phyloP scores from a whole-genome alignment of 2,113 vertebrate species.

The Amazona vittata region DNA sequence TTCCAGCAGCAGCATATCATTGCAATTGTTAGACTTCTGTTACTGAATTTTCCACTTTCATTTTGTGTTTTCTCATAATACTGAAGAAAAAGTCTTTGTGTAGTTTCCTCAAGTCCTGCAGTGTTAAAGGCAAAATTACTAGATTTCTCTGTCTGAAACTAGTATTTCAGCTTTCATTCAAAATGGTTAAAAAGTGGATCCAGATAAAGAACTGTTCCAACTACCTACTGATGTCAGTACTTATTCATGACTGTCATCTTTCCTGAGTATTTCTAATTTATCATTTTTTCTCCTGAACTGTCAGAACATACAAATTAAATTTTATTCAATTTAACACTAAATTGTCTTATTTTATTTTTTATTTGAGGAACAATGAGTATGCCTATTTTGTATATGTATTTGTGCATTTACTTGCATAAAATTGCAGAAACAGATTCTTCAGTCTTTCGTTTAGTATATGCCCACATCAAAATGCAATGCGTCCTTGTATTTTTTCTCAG shows the following conservation, averaged over 20 bases:
- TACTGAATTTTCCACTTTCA: not conserved
- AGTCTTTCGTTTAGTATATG: not conserved
- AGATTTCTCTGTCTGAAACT: not conserved
- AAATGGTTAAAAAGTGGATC: not conserved
- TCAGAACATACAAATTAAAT: not conserved
- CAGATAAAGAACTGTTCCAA: not conserved
- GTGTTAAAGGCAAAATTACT: not conserved
- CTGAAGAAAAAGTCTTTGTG: not conserved
- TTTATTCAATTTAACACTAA: not conserved
- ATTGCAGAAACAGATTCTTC: not conserved
- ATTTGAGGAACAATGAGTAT: not conserved
- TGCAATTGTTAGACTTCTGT: not conserved
- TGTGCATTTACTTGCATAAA: not conserved
- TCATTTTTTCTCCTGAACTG: not conserved
- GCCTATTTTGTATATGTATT: not conserved
- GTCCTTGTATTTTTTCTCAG: not conserved
- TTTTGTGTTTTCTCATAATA: not conserved
- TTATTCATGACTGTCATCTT: not conserved
- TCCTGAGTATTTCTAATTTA: not conserved
- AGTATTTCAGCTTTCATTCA: not conserved
- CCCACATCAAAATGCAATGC: not conserved
- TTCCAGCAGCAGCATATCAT: not conserved
- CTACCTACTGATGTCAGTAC: not conserved
- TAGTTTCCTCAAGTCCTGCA: not conserved
- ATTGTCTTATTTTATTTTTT: not conserved